Base-by-base conservation (phyloP, 2,113 vertebrate genomes). In the Tauraco erythrolophus region DNA sequence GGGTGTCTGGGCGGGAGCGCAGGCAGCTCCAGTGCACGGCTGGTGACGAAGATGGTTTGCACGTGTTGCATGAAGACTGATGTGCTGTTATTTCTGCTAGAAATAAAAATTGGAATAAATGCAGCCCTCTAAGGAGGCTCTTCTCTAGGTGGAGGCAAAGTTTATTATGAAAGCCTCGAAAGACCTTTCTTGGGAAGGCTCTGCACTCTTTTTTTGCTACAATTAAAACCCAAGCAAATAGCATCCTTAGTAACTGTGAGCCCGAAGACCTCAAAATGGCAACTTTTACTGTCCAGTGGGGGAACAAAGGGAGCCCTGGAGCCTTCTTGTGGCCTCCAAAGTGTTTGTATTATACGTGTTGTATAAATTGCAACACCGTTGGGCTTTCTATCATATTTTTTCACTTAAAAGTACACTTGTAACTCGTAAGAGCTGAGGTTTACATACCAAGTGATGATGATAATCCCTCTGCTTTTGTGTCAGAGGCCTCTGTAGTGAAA, bases 1-100 rank as follows among this genome's bases (percentile, higher is more conserved):
- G 45, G 33, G 24, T 41, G 66, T 39, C 37, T 30, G 5, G 3
- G 56, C 24, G 13, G 7, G 0, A 1, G 78, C 2, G 33, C 10
- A 5, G 51, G 53, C 5, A 31, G 45, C 17, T 37, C 16, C 62
- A 7, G 2, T 4, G 18, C 13, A 45, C 28, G 16, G 4, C 72
- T 61, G n/a, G 5, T 23, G 27, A 0, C 3, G 2, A 17, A 12
- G 6, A 1, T 28, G 65, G 50, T 22, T 93, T 35, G 46, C n/a
- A 11, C 13, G 0, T 4, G 6, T 22, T 69, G 8, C 31, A 58
- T 50, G 23, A 61, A 69, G 54, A 25, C 11, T 37, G 61, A 23
- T 0, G 2, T 16, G n/a, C 46, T 39, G 12, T 46, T 78, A 22
- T 39, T 64, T 61, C 78, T 24, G 33, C 48, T 86, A 51, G 72